These are phyloP conservation scores for Oreotrochilus melanogaster DNA, from an alignment of 2,113 vertebrate genomes.

Conservation along the genomic window DNA sequence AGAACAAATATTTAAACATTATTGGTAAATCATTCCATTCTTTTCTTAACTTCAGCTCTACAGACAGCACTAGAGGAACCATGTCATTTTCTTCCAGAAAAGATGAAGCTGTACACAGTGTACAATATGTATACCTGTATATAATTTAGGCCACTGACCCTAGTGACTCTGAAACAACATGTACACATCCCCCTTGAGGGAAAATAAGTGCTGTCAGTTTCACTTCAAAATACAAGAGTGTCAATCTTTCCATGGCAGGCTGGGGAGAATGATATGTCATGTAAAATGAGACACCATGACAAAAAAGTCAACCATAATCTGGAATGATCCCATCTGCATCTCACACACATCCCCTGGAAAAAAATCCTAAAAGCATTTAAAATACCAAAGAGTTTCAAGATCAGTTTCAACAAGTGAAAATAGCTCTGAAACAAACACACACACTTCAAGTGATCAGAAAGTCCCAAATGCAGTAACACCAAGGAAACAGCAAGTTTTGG, in stretches of 20 bases:
- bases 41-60: not conserved
- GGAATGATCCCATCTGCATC: not conserved
- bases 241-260: not conserved
- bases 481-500: not conserved
- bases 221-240: not conserved
- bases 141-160: not conserved
- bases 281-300: not conserved
- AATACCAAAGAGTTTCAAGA: not conserved
- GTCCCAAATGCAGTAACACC: not conserved
- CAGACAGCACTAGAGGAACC: not conserved
- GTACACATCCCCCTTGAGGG: not conserved
- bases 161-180: not conserved
- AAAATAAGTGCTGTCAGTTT: not conserved
- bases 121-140: not conserved
- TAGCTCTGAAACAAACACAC: not conserved
- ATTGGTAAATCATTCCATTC: not conserved
- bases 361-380: not conserved
- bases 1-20: not conserved
- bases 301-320: not conserved
- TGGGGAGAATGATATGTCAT: not conserved
- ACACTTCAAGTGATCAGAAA: not conserved
- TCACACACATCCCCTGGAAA: not conserved
- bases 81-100: not conserved
- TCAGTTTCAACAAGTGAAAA: not conserved
- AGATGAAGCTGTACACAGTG: not conserved